phyloP scores from a whole-genome alignment of 2,797 vertebrate species.

The Carcharodon carcharias region DNA sequence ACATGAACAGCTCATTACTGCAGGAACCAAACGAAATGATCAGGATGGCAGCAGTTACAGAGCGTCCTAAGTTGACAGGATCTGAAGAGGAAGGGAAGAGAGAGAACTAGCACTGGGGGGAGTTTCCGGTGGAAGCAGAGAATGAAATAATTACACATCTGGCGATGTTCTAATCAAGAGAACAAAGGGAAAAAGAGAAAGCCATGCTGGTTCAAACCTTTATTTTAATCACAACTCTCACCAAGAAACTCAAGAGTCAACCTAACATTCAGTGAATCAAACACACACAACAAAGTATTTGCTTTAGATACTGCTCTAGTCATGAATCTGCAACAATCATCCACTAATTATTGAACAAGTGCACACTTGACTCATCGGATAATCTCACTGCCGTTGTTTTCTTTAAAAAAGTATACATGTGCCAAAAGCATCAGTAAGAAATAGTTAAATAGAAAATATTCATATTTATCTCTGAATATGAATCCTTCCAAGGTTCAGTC shows the following conservation, averaged over 20 bases:
- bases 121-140: neutral
- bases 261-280: neutral
- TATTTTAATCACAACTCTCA: constrained; percentile 7
- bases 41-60: neutral
- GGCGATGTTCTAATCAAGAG: constrained; percentile 7
- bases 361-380: neutral
- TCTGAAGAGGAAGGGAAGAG: neutral
- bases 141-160: constrained; percentile 12
- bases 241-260: neutral
- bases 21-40: neutral
- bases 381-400: neutral
- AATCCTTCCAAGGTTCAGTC: neutral
- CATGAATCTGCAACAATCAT: neutral
- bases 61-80: neutral
- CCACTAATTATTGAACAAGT: constrained; percentile 10
- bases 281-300: neutral
- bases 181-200: neutral
- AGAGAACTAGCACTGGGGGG: neutral
- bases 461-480: neutral
- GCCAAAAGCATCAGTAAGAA: neutral
- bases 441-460: neutral
- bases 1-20: neutral
- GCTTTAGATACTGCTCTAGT: neutral
- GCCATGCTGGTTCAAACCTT: neutral
- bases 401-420: neutral